Conservation (phyloP, 2,888 invertebrate genomes). For the Dorcus parallelipipedus region DNA sequence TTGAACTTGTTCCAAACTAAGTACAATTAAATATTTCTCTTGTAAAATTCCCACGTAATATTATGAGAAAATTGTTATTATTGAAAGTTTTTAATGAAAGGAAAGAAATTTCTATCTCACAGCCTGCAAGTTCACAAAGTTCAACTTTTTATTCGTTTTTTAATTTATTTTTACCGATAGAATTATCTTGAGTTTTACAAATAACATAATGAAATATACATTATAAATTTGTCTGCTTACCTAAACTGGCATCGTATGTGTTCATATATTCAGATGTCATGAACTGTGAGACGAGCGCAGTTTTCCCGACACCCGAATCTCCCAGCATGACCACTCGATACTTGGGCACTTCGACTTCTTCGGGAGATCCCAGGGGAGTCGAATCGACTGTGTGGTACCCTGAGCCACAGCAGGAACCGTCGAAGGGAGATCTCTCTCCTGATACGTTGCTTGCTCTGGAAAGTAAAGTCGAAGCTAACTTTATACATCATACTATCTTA, state of each 20-base stretch:
- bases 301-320: slow-evolving; percentile 86
- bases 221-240: slow-evolving; percentile 47
- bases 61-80: no score
- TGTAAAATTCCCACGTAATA: no score
- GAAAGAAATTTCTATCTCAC: no score
- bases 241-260: slow-evolving; percentile 87
- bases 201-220: no score
- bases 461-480: slow-evolving; percentile 7
- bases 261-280: slow-evolving; percentile 96
- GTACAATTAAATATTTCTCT: no score
- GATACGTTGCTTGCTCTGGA: slow-evolving; percentile 66
- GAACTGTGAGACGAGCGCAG: slow-evolving; percentile 86
- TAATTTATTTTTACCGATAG: no score
- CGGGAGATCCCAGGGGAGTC: slow-evolving; percentile 70
- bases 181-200: no score
- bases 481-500: no score
- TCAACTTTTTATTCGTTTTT: no score
- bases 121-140: no score
- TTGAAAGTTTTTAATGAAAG: no score
- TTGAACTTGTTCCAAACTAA: no score
- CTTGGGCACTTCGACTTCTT: slow-evolving; percentile 67
- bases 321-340: slow-evolving; percentile 81
- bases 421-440: slow-evolving; percentile 77
- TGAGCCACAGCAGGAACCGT: slow-evolving; percentile 80
- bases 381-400: slow-evolving; percentile 77